These are phyloP conservation scores for Chaetoderma sp. DNA, from an alignment of 2,888 invertebrate genomes.

Conservation along the genomic window DNA sequence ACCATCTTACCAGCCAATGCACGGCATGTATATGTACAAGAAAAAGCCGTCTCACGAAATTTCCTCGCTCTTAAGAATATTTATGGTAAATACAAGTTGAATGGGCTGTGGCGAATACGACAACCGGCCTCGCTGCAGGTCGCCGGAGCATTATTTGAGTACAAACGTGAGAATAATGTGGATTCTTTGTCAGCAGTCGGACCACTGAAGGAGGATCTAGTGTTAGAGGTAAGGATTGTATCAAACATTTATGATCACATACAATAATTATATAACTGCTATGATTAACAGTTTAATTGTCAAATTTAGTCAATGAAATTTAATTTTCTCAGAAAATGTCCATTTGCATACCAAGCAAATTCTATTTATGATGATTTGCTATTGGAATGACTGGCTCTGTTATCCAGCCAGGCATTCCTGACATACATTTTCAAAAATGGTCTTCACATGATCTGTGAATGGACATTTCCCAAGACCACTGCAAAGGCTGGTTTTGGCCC, in stretches of 20 bases:
- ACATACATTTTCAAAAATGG: no score
- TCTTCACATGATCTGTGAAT: no score
- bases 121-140: conserved; percentile 84
- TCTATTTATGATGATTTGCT: neutral
- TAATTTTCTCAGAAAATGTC: no score
- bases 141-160: conserved; percentile 88
- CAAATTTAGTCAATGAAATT: no score
- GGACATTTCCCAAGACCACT: no score
- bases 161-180: conserved; percentile 75
- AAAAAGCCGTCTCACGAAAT: conserved; percentile 86
- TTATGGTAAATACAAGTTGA: conserved; percentile 87
- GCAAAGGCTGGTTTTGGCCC: no score
- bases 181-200: conserved; percentile 87
- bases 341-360: no score
- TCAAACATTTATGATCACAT: no score
- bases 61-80: conserved; percentile 89
- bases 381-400: no score
- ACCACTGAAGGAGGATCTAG: conserved; percentile 90
- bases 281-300: no score
- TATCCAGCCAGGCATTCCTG: neutral
- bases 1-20: conserved; percentile 91
- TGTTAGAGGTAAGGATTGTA: conserved; percentile 78
- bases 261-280: no score
- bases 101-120: conserved; percentile 95
- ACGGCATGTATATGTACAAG: conserved; percentile 87